A percentile compares a stretch with the other conserved stretches of the same genome.
phyloP scores from a whole-genome alignment of 2,888 invertebrate species.

The Phalera bucephala region DNA sequence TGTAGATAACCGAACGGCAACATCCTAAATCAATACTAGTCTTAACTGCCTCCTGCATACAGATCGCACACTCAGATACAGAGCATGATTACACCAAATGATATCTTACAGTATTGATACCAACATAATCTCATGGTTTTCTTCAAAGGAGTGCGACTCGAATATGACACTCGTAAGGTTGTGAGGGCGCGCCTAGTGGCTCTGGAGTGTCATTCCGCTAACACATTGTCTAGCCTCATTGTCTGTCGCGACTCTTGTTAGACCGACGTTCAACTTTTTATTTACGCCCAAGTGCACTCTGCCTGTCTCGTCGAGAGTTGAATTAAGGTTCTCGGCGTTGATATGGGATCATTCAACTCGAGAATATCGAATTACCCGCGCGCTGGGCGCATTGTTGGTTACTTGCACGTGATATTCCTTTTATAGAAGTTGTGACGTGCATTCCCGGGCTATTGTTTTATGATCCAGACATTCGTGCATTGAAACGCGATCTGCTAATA shows the following conservation, averaged over 20 bases:
- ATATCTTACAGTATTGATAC: conserved; percentile 28
- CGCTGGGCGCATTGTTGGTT: conserved; percentile 75
- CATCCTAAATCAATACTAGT: no score
- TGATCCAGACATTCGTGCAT: conserved; percentile 19
- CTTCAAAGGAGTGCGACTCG: conserved; percentile 36
- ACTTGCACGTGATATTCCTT: conserved; percentile 77
- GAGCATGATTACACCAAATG: no score
- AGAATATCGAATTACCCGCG: conserved; percentile 78
- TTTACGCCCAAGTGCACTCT: conserved; percentile 81
- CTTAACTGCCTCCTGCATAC: no score
- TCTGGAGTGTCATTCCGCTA: conserved; percentile 70
- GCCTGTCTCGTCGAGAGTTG: conserved; percentile 73
- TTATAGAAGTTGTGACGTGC: conserved; percentile 38
- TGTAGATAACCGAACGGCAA: no score
- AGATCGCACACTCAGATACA: no score
- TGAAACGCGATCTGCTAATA: conserved; percentile 24
- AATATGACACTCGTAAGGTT: conserved; percentile 43
- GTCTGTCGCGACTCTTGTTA: conserved; percentile 69
- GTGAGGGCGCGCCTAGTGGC: conserved; percentile 61
- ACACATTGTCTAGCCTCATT: conserved; percentile 78
- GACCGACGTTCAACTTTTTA: conserved; percentile 78
- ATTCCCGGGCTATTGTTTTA: conserved; percentile 19
- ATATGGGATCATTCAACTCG: conserved; percentile 82
- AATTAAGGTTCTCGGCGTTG: conserved; percentile 78
- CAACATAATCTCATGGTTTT: conserved; percentile 25